Percentiles rank a stretch among this genome's conserved stretches.
Conservation (phyloP, 2,797 vertebrate genomes). For the Anguilla megastoma region DNA sequence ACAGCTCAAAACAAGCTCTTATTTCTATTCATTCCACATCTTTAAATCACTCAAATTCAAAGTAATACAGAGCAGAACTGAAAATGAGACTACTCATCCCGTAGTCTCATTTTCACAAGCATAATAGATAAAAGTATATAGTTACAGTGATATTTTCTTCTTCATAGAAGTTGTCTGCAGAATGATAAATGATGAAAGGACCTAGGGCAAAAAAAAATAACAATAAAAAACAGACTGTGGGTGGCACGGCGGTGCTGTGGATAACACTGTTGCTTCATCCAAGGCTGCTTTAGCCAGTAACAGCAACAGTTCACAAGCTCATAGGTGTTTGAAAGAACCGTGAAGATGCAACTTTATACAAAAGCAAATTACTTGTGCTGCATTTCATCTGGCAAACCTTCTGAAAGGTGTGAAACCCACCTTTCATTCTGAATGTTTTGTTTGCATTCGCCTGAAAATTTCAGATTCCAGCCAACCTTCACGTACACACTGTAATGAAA, state of each 20-base stretch:
- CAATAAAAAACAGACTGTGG: background rate
- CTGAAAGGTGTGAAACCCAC: conserved; percentile 9
- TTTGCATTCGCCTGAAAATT: background rate
- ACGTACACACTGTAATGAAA: background rate
- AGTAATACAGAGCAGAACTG: background rate
- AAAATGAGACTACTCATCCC: background rate
- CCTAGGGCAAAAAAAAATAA: background rate
- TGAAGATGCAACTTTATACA: background rate
- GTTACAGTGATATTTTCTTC: background rate
- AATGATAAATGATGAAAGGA: background rate
- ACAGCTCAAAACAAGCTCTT: background rate
- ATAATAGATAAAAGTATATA: background rate
- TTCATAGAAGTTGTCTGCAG: background rate
- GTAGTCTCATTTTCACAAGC: background rate
- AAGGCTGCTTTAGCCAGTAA: background rate
- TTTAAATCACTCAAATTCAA: background rate
- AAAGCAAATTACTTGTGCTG: background rate
- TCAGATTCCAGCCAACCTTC: background rate
- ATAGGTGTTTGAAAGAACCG: too few species aligned
- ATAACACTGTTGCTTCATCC: too few species aligned
- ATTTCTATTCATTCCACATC: background rate
- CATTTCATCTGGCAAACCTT: background rate
- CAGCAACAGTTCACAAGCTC: background rate
- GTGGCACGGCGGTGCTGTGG: too few species aligned
- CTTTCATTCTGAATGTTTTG: conserved; percentile 1